Base-by-base conservation (phyloP, 2,113 vertebrate genomes). In the Toxotes chatareus region DNA sequence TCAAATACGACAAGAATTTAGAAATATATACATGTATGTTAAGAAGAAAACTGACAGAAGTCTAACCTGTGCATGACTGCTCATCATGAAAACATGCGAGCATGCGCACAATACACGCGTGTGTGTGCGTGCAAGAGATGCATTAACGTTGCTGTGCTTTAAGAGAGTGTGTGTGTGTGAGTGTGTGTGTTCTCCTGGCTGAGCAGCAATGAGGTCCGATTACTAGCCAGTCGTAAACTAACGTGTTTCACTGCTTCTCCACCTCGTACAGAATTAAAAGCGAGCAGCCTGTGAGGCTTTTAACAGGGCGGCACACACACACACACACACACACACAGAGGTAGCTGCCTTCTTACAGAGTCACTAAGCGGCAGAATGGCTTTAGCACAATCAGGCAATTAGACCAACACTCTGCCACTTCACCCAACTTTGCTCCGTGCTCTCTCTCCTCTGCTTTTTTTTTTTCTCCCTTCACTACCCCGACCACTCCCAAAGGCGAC, bases 321-420 rank as follows among this genome's bases (percentile, higher is more conserved):
- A 49, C 69, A 47, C 59, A 40, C 66, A 38, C 46, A 59, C 57
- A 66, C 59, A 38, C 67, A 66, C 40, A 36, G 40, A 64, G 14
- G 9, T 31, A 16, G 49, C 55, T 56, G 67, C 81, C 67, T 72
- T 72, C 73, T 76, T 76, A 57, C 9, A 1, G 44, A 90, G 73
- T 81, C 85, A 90, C 80, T 80, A 32, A 87, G 89, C 71, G 57
- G 79, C 88, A 85, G 88, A 90, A 93, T 79, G 82, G 84, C 67
- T 91, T 76, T n/a, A 85, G 83, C 82, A 93, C 90, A 92, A 93
- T 93, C 82, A 85, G 63, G 82, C 90, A 91, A 93, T 93, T 92
- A 93, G 89, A 92, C 83, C 69, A 57, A 53, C 84, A 77, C 85
- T 62, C 31, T 47, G 70, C 86, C 66, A 72, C 76, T 90, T 73